Percentiles rank a stretch among this genome's conserved stretches.
Evolutionary conservation across 2,888 invertebrate species (phyloP).

Genomic region (Melinaea menophilus): DNA sequence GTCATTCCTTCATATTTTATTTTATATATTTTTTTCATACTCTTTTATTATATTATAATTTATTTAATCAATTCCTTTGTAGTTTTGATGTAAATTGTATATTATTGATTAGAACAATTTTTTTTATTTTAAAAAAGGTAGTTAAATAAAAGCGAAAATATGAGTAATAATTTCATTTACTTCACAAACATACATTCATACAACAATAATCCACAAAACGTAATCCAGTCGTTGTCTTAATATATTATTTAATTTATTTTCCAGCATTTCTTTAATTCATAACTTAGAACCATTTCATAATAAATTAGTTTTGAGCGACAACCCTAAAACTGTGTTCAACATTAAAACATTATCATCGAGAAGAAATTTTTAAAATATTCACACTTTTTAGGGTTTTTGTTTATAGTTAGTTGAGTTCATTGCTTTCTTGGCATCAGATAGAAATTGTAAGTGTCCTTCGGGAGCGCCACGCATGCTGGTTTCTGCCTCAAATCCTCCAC

Average conservation of each 20-base stretch:
- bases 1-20: no score
- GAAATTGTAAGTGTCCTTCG: conserved; percentile 83
- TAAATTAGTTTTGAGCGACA: conserved; percentile 50
- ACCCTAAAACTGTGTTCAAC: conserved; percentile 18
- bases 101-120: no score
- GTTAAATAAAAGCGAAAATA: no score
- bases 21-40: no score
- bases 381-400: conserved; percentile 31
- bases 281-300: conserved; percentile 32
- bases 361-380: conserved; percentile 6
- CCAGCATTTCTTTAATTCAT: conserved; percentile 1
- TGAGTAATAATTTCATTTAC: background rate
- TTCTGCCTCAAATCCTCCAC: conserved; percentile 74
- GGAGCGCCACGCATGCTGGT: conserved; percentile 85
- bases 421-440: conserved; percentile 76
- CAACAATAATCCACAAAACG: conserved; percentile 38
- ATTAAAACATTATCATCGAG: conserved; percentile 1
- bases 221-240: conserved; percentile 41
- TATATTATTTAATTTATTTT: conserved; percentile 17
- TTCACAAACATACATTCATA: conserved; percentile 14
- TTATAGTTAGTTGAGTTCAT: conserved; percentile 38
- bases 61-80: no score
- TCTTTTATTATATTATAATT: no score
- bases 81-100: no score
- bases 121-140: no score